Conservation (phyloP, 2,888 invertebrate genomes). For the Drosophila birchii region DNA sequence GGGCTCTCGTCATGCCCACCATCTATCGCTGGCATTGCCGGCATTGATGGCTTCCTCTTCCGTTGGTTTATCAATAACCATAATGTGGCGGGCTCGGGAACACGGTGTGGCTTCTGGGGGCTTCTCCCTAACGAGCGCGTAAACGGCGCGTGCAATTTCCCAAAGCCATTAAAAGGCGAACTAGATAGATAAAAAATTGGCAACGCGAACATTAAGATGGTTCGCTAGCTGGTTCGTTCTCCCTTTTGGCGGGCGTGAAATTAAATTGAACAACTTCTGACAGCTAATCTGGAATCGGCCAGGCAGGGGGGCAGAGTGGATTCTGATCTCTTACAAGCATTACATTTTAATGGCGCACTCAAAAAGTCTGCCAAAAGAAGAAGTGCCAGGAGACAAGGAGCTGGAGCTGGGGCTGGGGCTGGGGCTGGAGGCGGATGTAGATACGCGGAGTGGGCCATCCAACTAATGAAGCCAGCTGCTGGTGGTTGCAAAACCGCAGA, state of each 20-base stretch:
- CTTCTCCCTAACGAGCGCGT: slow-evolving; percentile 73
- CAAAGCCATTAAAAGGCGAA: slow-evolving; percentile 74
- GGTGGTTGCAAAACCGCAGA: slow-evolving; percentile 82
- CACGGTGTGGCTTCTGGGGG: slow-evolving; percentile 8
- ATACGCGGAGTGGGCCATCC: slow-evolving; percentile 13
- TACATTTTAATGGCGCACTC: slow-evolving; percentile 82
- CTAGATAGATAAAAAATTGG: slow-evolving; percentile 67
- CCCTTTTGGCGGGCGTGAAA: slow-evolving; percentile 58
- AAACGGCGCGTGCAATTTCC: slow-evolving; percentile 79
- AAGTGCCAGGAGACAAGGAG: slow-evolving; percentile 15
- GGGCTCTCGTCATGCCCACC: neutral
- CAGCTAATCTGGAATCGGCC: slow-evolving; percentile 65
- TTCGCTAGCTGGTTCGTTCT: neutral
- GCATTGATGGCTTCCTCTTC: slow-evolving; percentile 35
- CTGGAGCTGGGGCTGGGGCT: neutral
- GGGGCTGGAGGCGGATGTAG: neutral
- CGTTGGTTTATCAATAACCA: slow-evolving; percentile 72
- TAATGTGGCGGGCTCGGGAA: slow-evolving; percentile 52
- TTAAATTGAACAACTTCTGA: slow-evolving; percentile 81
- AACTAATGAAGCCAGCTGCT: slow-evolving; percentile 73
- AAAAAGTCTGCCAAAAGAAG: slow-evolving; percentile 69
- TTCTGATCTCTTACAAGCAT: slow-evolving; percentile 76
- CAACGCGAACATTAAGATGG: slow-evolving; percentile 72
- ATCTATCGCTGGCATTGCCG: neutral
- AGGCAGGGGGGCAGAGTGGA: slow-evolving; percentile 9